These are phyloP conservation scores for Pegoplata infirma DNA, from an alignment of 2,888 invertebrate genomes.

Conservation along the genomic window DNA sequence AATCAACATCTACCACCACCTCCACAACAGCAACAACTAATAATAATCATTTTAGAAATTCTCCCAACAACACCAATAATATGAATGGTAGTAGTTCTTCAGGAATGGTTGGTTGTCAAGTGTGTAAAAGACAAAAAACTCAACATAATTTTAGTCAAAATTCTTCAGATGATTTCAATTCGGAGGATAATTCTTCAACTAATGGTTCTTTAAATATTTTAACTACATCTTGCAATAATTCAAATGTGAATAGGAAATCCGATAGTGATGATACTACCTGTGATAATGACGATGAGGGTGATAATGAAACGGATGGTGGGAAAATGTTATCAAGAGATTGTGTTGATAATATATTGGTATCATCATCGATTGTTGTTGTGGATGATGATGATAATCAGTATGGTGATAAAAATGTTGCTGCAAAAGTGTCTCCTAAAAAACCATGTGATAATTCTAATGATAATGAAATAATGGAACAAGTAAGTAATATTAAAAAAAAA, in stretches of 20 bases:
- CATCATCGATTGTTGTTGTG: background rate
- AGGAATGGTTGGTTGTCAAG: slow-evolving; percentile 71
- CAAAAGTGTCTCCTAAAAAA: background rate
- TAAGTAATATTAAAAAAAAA: slow-evolving; percentile 53
- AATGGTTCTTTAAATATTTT: slow-evolving; percentile 8
- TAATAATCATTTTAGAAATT: slow-evolving; percentile 49
- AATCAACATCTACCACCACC: slow-evolving; percentile 15
- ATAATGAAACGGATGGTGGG: slow-evolving; percentile 56
- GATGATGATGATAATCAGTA: background rate
- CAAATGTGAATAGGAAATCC: slow-evolving; percentile 15
- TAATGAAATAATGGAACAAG: slow-evolving; percentile 60
- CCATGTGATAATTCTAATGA: slow-evolving; percentile 26
- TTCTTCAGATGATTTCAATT: slow-evolving; percentile 29
- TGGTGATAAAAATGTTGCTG: background rate
- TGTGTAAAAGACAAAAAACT: slow-evolving; percentile 78
- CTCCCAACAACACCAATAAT: slow-evolving; percentile 3
- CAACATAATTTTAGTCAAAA: slow-evolving; percentile 72
- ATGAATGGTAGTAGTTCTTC: background rate
- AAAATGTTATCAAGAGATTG: slow-evolving; percentile 15
- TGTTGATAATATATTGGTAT: slow-evolving; percentile 28
- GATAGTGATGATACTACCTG: slow-evolving; percentile 18
- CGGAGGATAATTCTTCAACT: slow-evolving; percentile 18
- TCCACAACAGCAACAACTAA: slow-evolving; percentile 63
- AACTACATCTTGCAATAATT: background rate
- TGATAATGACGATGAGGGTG: slow-evolving; percentile 44